Evolutionary conservation across 2,888 invertebrate genomes (phyloP).

Genomic region (Cheilosia vulpina): DNA sequence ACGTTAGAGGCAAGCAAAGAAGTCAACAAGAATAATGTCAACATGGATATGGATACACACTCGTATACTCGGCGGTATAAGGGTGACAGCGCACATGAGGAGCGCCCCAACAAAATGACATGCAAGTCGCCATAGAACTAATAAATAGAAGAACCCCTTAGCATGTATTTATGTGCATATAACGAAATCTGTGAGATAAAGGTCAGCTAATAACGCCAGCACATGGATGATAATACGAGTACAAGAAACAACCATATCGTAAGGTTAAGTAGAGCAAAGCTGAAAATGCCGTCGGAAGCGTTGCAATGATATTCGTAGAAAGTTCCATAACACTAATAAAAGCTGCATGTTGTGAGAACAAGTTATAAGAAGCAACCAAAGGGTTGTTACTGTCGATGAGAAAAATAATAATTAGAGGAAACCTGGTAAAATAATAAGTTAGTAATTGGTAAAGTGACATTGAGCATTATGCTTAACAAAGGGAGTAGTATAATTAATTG

Average conservation of each 20-base stretch:
- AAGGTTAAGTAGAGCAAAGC: conserved; percentile 28
- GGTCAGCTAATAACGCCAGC: conserved; percentile 18
- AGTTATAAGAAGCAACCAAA: conserved; percentile 1
- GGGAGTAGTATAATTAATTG: conserved; percentile 9
- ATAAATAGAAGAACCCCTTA: conserved; percentile 23
- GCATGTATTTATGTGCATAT: neutral
- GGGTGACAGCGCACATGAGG: conserved; percentile 13
- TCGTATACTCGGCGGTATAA: neutral
- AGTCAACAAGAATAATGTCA: conserved; percentile 42
- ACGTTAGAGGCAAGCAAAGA: conserved; percentile 12
- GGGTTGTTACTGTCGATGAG: neutral
- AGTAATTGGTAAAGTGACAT: conserved; percentile 1
- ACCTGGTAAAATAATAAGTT: neutral
- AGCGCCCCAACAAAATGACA: conserved; percentile 13
- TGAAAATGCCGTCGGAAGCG: conserved; percentile 12
- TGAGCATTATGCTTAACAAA: conserved; percentile 7
- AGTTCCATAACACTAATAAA: conserved; percentile 20
- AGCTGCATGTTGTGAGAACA: conserved; percentile 4
- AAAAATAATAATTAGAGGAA: neutral
- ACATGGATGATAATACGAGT: neutral
- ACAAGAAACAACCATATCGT: neutral
- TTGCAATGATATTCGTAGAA: conserved; percentile 1
- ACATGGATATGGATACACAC: conserved; percentile 19
- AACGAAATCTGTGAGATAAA: conserved; percentile 26
- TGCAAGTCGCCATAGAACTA: conserved; percentile 7